phyloP scores from a whole-genome alignment of 2,113 vertebrate species.

The Grammomys dolichurus region DNA sequence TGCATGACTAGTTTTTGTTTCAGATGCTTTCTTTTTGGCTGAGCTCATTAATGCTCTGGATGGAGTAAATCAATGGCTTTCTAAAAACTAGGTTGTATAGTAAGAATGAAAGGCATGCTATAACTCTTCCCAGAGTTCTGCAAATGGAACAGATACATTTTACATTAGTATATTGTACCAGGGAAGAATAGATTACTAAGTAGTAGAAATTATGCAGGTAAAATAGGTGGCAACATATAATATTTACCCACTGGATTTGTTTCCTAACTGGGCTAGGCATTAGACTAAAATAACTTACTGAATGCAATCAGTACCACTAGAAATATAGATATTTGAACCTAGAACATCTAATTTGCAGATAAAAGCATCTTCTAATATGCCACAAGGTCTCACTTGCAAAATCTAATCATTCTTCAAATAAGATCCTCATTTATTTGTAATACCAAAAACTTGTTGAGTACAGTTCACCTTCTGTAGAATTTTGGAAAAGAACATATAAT shows the following conservation, averaged over 20 bases:
- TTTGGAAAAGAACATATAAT: neutral
- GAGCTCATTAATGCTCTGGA: neutral
- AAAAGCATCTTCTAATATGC: neutral
- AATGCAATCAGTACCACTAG: neutral
- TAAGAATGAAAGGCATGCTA: neutral
- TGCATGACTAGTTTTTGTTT: slow-evolving; percentile 15
- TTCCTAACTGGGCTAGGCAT: neutral
- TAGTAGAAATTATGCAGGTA: neutral
- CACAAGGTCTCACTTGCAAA: neutral
- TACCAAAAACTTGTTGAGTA: neutral
- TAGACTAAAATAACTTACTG: slow-evolving; percentile 35
- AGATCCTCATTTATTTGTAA: neutral
- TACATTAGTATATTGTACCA: neutral
- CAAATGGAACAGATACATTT: neutral
- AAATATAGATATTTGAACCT: neutral
- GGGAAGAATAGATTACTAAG: neutral
- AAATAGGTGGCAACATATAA: neutral
- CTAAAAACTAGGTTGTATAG: neutral
- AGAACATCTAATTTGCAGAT: neutral
- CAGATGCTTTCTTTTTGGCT: neutral
- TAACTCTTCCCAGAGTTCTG: neutral
- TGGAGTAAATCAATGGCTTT: neutral
- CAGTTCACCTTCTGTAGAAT: neutral
- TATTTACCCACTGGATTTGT: neutral
- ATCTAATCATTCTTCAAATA: neutral